phyloP scores from a whole-genome alignment of 2,113 vertebrate genomes.

The Brachionichthys hirsutus region DNA sequence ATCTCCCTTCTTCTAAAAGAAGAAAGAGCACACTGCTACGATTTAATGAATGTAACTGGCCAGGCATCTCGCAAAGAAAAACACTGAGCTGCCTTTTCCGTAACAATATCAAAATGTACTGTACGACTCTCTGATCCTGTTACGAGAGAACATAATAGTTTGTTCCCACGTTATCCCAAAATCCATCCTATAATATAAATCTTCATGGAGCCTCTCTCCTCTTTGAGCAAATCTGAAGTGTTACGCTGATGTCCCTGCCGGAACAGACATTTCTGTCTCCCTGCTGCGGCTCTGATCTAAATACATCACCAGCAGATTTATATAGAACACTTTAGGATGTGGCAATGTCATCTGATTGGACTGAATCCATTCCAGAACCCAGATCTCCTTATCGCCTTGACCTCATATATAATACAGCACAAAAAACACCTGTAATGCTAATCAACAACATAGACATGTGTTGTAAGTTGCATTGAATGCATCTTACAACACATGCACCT shows the following conservation, averaged over 20 bases:
- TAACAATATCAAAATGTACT: too few relatives aligned
- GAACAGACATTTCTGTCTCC: conserved; percentile 3
- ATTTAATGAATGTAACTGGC: too few relatives aligned
- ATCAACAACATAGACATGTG: not conserved
- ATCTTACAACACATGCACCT: not conserved
- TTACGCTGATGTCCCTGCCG: not conserved
- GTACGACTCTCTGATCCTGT: too few relatives aligned
- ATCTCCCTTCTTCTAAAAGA: too few relatives aligned
- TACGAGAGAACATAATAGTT: too few relatives aligned
- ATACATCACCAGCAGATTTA: conserved; percentile 13
- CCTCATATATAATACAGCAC: not conserved
- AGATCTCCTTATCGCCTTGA: conserved; percentile 9
- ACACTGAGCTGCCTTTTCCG: too few relatives aligned
- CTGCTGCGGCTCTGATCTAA: conserved; percentile 22
- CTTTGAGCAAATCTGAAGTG: conserved; percentile 5
- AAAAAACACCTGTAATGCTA: not conserved
- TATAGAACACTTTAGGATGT: conserved; percentile 34
- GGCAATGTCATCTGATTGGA: conserved; percentile 39
- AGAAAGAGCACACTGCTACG: too few relatives aligned
- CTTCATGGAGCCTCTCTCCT: too few relatives aligned
- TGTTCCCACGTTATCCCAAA: too few relatives aligned
- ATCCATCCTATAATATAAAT: too few relatives aligned
- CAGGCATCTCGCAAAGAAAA: too few relatives aligned
- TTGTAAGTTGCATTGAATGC: not conserved
- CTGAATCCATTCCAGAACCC: conserved; percentile 18